A percentile compares a stretch with the other conserved stretches of the same genome.
Evolutionary conservation across 1,140 invertebrate species (phyloP).

Genomic region (Drosophila mayri): DNA sequence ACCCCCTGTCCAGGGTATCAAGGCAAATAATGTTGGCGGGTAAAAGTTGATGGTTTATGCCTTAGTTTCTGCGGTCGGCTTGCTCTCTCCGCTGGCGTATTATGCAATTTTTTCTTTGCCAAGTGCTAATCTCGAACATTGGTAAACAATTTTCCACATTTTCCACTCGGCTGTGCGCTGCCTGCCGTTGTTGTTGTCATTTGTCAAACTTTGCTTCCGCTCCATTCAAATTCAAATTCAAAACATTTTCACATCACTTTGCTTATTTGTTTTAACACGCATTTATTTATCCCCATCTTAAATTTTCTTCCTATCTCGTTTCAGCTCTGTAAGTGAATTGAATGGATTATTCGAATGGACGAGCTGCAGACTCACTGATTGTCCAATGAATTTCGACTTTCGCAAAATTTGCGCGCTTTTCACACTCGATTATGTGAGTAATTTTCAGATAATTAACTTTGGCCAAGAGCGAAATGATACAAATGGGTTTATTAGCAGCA

Average conservation of each 20-base stretch:
- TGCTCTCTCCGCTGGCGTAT: conserved; percentile 20
- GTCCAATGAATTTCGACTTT: conserved; percentile 43
- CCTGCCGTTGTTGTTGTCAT: conserved; percentile 42
- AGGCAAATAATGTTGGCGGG: conserved; percentile 65
- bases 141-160: conserved; percentile 49
- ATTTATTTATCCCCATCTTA: conserved; percentile 23
- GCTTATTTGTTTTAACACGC: conserved; percentile 54
- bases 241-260: conserved; percentile 33
- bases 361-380: conserved; percentile 18
- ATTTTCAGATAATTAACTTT: conserved; percentile 48
- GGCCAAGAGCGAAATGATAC: background rate
- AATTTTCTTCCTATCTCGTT: conserved; percentile 21
- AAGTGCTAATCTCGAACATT: conserved; percentile 72
- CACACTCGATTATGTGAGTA: conserved; percentile 62
- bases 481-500: conserved; percentile 5
- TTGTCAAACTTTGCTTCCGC: conserved; percentile 64
- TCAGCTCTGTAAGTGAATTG: conserved; percentile 33
- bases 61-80: conserved; percentile 25
- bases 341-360: conserved; percentile 31
- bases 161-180: conserved; percentile 12
- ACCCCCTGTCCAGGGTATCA: conserved; percentile 19
- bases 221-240: conserved; percentile 22
- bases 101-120: conserved; percentile 56
- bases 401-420: conserved; percentile 51
- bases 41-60: conserved; percentile 62